These are phyloP conservation scores for Anthophora plumipes DNA, from an alignment of 2,888 invertebrate genomes.

Conservation along the genomic window DNA sequence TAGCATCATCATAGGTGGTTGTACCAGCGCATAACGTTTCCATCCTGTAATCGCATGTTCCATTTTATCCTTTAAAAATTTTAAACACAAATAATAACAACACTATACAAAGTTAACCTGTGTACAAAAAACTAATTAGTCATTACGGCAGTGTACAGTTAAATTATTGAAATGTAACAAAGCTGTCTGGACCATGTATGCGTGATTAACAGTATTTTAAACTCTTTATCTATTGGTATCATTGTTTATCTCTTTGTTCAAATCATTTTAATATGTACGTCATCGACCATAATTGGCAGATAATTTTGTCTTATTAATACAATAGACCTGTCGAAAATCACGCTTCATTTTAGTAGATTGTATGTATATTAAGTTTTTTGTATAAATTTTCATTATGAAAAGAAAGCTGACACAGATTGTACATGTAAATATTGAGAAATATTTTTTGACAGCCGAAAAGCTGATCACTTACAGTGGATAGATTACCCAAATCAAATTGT, in stretches of 20 bases:
- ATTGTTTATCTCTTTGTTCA: constrained; percentile 43
- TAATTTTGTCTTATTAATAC: constrained; percentile 11
- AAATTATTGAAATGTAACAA: background rate
- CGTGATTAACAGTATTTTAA: constrained; percentile 3
- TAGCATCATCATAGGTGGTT: constrained; percentile 74
- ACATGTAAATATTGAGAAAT: background rate
- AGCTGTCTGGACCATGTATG: background rate
- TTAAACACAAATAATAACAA: background rate
- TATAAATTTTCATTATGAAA: background rate
- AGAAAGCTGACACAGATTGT: no score
- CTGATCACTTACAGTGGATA: background rate
- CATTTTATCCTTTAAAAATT: constrained; percentile 25
- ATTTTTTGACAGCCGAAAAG: constrained; percentile 3
- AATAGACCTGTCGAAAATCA: background rate
- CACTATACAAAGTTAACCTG: background rate
- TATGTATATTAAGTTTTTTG: background rate
- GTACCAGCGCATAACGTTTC: constrained; percentile 71
- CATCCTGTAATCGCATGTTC: constrained; percentile 67
- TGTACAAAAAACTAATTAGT: background rate
- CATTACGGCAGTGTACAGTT: background rate
- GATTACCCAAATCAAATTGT: background rate
- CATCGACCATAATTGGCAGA: constrained; percentile 31
- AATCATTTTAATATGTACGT: constrained; percentile 39
- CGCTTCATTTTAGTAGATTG: background rate
- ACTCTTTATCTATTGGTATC: background rate